Evolutionary conservation across 2,888 invertebrate genomes (phyloP).

Genomic region (Agrochola litura): DNA sequence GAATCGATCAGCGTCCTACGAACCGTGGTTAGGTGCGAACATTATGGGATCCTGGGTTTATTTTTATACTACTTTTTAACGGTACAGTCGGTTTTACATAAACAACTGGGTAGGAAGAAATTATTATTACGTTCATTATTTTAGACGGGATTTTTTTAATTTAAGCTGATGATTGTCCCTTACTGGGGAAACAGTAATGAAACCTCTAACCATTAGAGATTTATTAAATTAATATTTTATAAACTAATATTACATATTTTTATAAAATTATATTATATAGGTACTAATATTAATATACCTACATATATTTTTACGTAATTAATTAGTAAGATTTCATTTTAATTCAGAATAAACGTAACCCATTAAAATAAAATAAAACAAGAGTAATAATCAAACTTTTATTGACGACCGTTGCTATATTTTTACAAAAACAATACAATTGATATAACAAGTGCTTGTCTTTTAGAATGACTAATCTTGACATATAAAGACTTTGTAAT

Average conservation of each 20-base stretch:
- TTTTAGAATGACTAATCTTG: neutral
- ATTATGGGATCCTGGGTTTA: conserved; percentile 23
- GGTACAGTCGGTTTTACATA: neutral
- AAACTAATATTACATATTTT: too few species aligned
- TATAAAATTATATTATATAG: too few species aligned
- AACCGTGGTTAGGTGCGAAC: conserved; percentile 25
- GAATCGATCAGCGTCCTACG: conserved; percentile 30
- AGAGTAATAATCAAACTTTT: too few species aligned
- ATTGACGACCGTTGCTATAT: neutral
- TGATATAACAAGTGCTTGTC: neutral
- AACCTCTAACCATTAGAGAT: neutral
- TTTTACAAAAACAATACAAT: neutral
- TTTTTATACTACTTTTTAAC: conserved; percentile 22
- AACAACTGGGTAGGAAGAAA: conserved; percentile 8
- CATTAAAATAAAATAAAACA: too few species aligned
- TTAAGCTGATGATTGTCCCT: neutral
- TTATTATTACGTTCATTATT: too few species aligned
- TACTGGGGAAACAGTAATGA: neutral
- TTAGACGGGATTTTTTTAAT: too few species aligned
- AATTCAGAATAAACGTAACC: too few species aligned
- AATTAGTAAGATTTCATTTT: too few species aligned
- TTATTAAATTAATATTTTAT: too few species aligned
- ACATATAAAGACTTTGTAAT: neutral
- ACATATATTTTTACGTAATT: too few species aligned
- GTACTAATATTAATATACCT: too few species aligned